Evolutionary conservation across 2,797 vertebrate species (phyloP), one percentile per base, ranked within the genome.

Genomic region (Hylomyscus alleni): DNA sequence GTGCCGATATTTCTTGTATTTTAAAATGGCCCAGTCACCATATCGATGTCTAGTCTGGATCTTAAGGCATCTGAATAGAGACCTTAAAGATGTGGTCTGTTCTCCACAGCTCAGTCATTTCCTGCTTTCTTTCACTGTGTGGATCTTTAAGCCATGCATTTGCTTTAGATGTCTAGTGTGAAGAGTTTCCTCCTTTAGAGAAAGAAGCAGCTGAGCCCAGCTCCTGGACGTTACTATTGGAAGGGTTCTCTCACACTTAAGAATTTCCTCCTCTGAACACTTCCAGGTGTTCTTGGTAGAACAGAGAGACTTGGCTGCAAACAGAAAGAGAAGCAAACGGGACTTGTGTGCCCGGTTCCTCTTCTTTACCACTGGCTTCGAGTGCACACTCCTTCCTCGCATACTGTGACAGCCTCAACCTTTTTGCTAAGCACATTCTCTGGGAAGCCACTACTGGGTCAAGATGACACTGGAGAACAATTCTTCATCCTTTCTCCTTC

Each of bases 11-110:
- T 69, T 94, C 58, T 50, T 91, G 17, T 4, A 2, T 31, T 26
- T 20, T 62, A 20, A 65, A 83, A 31, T 84, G 11, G 47, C 40
- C 22, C 91, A 95, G 9, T 40, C 50, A 76, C 94, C 67, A 52
- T 26, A 14, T 19, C 47, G 29, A 47, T 75, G 20, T 78, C 84
- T 24, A 76, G 19, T 37, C 10, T 31, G 50, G 44, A 56, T 56
- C 94, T 96, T 85, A 89, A 90, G n/a, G 22, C 20, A 3, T 44
- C 91, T 50, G 75, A 80, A 81, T 78, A 50, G n/a, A 92, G 40
- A 50, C 47, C 29, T 77, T 40, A 83, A 56, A 65, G 19, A 67
- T 40, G 15, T 62, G 62, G 62, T 40, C 37, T 84, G 54, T n/a
- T 89, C 40, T 89, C 72, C 34, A 60, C 24, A 75, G 15, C 5